Percentiles rank a stretch among this genome's conserved stretches.
These are phyloP conservation scores for Tipula helvola DNA, from an alignment of 2,888 invertebrate genomes.

Conservation along the genomic window DNA sequence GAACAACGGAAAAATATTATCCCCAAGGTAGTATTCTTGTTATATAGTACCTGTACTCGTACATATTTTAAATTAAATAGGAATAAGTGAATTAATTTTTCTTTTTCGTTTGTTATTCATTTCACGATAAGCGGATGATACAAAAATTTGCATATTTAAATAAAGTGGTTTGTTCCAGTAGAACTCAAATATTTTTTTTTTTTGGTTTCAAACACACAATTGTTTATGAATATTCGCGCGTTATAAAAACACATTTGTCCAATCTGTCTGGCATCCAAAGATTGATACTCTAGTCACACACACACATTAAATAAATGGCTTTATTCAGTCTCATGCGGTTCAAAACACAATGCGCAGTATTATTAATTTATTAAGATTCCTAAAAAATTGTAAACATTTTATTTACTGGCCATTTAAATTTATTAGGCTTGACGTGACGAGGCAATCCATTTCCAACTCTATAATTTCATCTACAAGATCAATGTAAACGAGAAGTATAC, in stretches of 20 bases:
- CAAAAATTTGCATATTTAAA: background rate
- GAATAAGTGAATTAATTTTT: background rate
- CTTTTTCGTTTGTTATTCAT: background rate
- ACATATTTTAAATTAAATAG: background rate
- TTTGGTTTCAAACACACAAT: background rate
- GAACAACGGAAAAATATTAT: background rate
- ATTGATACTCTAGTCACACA: background rate
- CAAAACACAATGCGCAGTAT: background rate
- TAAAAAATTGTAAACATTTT: background rate
- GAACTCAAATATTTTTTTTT: background rate
- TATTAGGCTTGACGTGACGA: background rate
- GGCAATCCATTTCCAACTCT: too few species aligned
- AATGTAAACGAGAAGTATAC: background rate
- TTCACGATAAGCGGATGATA: background rate
- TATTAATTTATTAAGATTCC: background rate
- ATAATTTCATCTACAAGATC: background rate
- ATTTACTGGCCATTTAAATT: background rate
- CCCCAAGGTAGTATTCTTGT: background rate
- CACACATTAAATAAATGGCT: background rate
- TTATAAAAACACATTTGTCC: background rate
- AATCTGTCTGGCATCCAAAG: background rate
- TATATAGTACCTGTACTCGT: background rate
- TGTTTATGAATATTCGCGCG: background rate
- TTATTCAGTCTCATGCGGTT: background rate
- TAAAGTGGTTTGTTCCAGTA: background rate